A percentile compares a stretch with the other conserved stretches of the same genome.
phyloP scores from a whole-genome alignment of 53 echinoderm and acorn worm genomes.

The Echinarachnius parma region DNA sequence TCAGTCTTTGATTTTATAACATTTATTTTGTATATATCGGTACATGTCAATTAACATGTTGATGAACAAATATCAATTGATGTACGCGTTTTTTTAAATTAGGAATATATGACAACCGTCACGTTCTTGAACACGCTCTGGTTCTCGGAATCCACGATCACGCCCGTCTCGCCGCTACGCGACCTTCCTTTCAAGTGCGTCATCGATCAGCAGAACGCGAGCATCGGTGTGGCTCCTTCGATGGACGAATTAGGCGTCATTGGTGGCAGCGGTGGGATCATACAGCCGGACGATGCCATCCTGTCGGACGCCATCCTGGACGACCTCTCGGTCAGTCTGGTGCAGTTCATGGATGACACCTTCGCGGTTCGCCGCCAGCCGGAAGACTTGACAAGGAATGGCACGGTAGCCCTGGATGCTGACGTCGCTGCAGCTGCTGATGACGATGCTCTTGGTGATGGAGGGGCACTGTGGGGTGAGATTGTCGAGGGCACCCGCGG shows the following conservation, averaged over 20 bases:
- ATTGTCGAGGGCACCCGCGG: slow-evolving; percentile 1
- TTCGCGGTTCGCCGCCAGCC: not conserved
- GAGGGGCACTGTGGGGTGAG: not conserved
- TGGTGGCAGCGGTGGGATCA: not conserved
- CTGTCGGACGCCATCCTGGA: slow-evolving; percentile 24
- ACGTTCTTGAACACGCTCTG: slow-evolving; percentile 24
- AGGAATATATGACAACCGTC: slow-evolving; percentile 14
- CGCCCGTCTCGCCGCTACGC: slow-evolving; percentile 19
- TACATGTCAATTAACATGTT: not conserved
- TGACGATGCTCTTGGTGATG: not conserved
- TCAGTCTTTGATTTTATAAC: too few species aligned
- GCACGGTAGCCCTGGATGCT: too few species aligned
- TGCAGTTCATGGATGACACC: slow-evolving; percentile 40
- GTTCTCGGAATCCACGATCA: slow-evolving; percentile 18
- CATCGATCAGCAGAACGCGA: not conserved
- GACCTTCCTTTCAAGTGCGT: slow-evolving; percentile 23
- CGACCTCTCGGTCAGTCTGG: slow-evolving; percentile 17
- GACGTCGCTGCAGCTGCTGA: not conserved
- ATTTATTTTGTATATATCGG: too few species aligned
- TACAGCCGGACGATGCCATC: not conserved
- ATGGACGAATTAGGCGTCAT: not conserved
- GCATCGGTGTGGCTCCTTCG: not conserved
- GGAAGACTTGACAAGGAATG: too few species aligned
- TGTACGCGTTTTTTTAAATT: too few species aligned
- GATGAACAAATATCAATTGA: not conserved